Evolutionary conservation across 2,888 invertebrate species (phyloP).

Genomic region (Phorcus lineatus): DNA sequence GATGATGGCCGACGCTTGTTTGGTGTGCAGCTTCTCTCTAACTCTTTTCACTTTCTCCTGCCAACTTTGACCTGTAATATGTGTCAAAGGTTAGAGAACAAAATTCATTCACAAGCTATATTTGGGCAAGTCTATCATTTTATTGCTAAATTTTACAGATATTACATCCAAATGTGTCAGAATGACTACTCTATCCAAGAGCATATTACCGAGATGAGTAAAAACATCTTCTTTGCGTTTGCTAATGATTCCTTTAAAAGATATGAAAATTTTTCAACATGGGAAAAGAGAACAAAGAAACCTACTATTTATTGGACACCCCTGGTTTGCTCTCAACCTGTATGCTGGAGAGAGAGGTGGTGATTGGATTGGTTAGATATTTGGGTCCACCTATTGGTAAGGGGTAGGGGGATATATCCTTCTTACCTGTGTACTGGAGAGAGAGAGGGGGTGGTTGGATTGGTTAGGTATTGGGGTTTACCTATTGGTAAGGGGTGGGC

Average conservation of each 20-base stretch:
- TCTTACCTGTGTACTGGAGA: not conserved
- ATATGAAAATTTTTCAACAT: too few relatives aligned
- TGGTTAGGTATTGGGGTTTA: conserved; percentile 61
- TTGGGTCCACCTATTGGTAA: not conserved
- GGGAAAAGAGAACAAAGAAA: too few relatives aligned
- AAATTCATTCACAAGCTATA: not conserved
- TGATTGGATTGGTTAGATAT: too few relatives aligned
- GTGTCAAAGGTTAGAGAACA: not conserved
- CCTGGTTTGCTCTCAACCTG: too few relatives aligned
- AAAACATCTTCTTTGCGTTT: too few relatives aligned
- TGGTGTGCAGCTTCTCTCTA: conserved; percentile 81
- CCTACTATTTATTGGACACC: too few relatives aligned
- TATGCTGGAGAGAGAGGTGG: too few relatives aligned
- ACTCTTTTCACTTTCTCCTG: conserved; percentile 84
- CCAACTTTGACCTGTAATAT: conserved; percentile 83
- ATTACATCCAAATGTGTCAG: too few relatives aligned
- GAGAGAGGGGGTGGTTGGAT: not conserved
- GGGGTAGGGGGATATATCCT: not conserved
- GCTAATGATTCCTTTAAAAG: too few relatives aligned
- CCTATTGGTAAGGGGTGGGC: conserved; percentile 50
- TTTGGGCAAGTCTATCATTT: not conserved
- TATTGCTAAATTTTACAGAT: too few relatives aligned
- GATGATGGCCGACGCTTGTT: conserved; percentile 86
- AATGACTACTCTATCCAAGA: too few relatives aligned
- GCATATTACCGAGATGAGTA: too few relatives aligned